A percentile compares a stretch with the other conserved stretches of the same genome.
Evolutionary conservation across 2,113 vertebrate species (phyloP).

Genomic region (Nesoenas mayeri): DNA sequence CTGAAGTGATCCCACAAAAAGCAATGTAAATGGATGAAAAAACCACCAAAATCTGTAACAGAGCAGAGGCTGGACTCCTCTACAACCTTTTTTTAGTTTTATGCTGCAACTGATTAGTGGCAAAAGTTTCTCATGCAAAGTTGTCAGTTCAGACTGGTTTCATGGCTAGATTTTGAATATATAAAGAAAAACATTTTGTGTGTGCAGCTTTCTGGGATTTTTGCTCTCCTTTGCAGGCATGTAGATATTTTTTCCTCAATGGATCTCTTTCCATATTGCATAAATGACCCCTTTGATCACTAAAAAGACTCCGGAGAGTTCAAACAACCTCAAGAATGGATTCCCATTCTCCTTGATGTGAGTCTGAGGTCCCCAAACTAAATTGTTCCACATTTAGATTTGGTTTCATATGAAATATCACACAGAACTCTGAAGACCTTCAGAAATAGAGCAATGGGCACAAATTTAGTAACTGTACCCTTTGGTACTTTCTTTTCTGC

Average conservation of each 20-base stretch:
- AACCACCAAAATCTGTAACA: not conserved
- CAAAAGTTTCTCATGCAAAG: not conserved
- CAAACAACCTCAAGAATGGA: not conserved
- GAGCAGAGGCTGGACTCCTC: not conserved
- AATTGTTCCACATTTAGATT: not conserved
- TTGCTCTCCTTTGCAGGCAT: not conserved
- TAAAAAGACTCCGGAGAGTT: not conserved
- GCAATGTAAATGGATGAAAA: not conserved
- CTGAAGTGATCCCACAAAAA: slow-evolving; percentile 18
- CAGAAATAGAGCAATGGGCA: not conserved
- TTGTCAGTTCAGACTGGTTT: slow-evolving; percentile 10
- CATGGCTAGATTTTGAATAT: not conserved
- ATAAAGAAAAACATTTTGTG: not conserved
- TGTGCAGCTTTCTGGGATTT: not conserved
- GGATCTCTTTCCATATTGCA: not conserved
- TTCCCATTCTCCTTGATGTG: not conserved
- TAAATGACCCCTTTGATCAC: not conserved
- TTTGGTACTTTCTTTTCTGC: not conserved
- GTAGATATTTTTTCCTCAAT: not conserved
- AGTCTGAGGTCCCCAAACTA: not conserved
- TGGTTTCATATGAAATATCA: not conserved
- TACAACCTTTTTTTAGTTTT: not conserved
- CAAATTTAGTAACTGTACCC: not conserved
- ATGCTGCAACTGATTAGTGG: slow-evolving; percentile 19
- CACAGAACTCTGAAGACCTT: not conserved